These are phyloP conservation scores for Battus philenor DNA, from an alignment of 1,140 invertebrate genomes.

Conservation along the genomic window DNA sequence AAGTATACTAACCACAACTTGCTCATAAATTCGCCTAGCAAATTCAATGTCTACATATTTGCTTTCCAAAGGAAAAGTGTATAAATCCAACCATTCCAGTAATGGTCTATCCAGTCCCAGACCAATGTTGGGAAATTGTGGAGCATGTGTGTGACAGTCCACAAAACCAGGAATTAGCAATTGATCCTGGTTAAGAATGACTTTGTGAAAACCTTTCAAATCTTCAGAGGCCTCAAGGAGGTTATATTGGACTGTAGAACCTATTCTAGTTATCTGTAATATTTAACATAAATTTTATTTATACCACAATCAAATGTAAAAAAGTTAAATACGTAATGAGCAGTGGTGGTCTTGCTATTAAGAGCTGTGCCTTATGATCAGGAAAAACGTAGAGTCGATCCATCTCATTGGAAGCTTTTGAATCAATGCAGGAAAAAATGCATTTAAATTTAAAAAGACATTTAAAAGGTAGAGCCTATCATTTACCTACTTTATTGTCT, in stretches of 20 bases:
- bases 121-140: conserved; percentile 90
- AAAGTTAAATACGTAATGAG: too few species aligned
- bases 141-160: conserved; percentile 93
- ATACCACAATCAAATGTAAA: too few species aligned
- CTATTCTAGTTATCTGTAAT: conserved; percentile 15
- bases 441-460: too few species aligned
- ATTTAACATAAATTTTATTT: too few species aligned
- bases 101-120: conserved; percentile 87
- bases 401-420: conserved; percentile 4
- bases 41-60: conserved; percentile 83
- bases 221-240: conserved; percentile 22
- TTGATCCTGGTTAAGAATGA: conserved; percentile 75
- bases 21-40: conserved; percentile 83
- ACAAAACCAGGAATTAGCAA: conserved; percentile 92
- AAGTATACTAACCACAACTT: conserved; percentile 84
- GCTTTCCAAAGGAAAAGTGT: conserved; percentile 90
- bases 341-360: too few species aligned
- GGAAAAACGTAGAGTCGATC: too few species aligned
- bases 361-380: too few species aligned
- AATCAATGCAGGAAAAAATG: too few species aligned
- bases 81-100: conserved; percentile 90
- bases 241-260: conserved; percentile 31
- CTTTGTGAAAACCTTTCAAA: conserved; percentile 34
- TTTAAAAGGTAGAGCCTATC: too few species aligned
- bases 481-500: too few species aligned